Evolutionary conservation across 2,797 vertebrate species (phyloP).

Genomic region (Arrhamphus sclerolepis): DNA sequence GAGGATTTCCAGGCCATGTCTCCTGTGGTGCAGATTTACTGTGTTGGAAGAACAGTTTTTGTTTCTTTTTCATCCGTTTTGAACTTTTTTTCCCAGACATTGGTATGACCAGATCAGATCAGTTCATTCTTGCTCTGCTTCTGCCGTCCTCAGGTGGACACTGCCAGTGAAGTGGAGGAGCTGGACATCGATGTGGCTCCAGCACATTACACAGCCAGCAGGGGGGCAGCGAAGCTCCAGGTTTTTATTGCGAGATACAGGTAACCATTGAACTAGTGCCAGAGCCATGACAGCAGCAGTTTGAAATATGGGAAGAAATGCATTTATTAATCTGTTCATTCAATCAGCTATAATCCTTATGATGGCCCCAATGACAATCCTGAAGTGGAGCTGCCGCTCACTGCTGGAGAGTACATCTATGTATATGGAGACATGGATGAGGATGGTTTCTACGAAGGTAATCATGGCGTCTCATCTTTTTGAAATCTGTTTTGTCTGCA

Average conservation of each 20-base stretch:
- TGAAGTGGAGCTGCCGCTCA: conserved; percentile 95
- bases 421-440: conserved; percentile 97
- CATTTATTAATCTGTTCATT: neutral
- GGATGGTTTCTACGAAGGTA: conserved; percentile 99
- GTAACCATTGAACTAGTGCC: conserved; percentile 60
- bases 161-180: conserved; percentile 98
- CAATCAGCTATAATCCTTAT: conserved; percentile 93
- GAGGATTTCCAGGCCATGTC: too few species aligned
- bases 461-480: neutral
- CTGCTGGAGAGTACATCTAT: conserved; percentile 98
- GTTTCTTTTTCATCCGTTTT: neutral
- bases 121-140: conserved; percentile 11
- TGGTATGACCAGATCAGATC: neutral
- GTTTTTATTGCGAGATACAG: conserved; percentile 98
- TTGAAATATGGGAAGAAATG: neutral
- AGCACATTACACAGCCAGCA: conserved; percentile 81
- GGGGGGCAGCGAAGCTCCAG: conserved; percentile 88
- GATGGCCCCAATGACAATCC: conserved; percentile 98
- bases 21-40: too few species aligned
- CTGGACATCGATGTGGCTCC: conserved; percentile 91
- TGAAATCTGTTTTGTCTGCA: neutral
- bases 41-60: too few species aligned
- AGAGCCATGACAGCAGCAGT: neutral
- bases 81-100: neutral
- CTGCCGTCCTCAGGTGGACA: conserved; percentile 87